phyloP scores from a whole-genome alignment of 2,888 invertebrate genomes.

The Sthenelais limicola region DNA sequence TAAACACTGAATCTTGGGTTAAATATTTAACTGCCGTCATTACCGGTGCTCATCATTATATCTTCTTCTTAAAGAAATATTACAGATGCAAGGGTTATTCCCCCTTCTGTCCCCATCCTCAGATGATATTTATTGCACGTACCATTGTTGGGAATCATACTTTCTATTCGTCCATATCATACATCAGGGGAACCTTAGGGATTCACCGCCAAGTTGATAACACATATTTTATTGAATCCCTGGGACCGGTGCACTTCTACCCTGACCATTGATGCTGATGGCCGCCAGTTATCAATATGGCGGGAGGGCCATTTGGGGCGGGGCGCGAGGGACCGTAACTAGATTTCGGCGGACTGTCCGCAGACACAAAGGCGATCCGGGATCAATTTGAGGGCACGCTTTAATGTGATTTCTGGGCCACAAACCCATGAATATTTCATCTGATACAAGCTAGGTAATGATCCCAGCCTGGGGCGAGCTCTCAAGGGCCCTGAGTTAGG shows the following conservation, averaged over 20 bases:
- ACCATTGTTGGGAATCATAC: no score
- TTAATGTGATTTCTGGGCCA: slow-evolving; percentile 34
- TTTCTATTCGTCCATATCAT: no score
- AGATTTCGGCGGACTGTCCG: slow-evolving; percentile 23
- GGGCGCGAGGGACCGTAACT: slow-evolving; percentile 5
- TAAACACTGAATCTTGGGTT: no score
- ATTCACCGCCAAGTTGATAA: no score
- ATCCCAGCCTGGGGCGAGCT: slow-evolving; percentile 3
- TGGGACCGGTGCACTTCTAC: neutral
- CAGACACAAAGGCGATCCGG: slow-evolving; percentile 26
- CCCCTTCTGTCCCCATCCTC: no score
- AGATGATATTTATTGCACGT: no score
- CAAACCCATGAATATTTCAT: slow-evolving; percentile 35
- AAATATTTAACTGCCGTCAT: no score
- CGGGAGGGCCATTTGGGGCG: slow-evolving; percentile 13
- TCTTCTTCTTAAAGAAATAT: no score
- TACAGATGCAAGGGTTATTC: no score
- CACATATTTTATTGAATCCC: neutral
- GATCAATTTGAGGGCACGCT: slow-evolving; percentile 30
- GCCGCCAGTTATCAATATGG: slow-evolving; percentile 32
- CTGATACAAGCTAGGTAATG: slow-evolving; percentile 33
- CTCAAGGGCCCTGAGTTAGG: neutral
- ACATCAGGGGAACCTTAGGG: no score
- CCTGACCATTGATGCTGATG: slow-evolving; percentile 17
- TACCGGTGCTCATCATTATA: no score